Base-by-base conservation (phyloP, 1,140 invertebrate species). In the Pseudomyrmex pallidus region DNA sequence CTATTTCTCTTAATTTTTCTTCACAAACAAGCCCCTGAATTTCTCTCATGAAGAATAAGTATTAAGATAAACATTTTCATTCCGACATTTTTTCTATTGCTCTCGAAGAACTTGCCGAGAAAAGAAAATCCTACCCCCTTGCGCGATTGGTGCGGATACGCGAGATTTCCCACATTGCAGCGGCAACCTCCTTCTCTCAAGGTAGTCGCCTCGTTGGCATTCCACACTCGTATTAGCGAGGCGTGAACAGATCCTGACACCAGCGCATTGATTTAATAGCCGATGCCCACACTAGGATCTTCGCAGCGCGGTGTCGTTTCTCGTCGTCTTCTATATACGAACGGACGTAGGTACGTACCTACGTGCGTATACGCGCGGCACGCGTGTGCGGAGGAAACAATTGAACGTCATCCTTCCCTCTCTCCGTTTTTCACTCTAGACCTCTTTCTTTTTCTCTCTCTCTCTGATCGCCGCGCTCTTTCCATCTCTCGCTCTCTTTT, bases 381-480 rank as follows among this genome's bases (percentile, higher is more conserved):
- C 92, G 92, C 92, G 92, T 93, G 92, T 92, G 92, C 92, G 91
- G 90, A 93, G 93, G 93, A 93, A 94, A 94, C 93, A 93, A 94
- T 93, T 94, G 92, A 92, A 91, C 89, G 78, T 73, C 90, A 86
- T 91, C 90, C 87, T 87, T 87, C 84, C 89, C 87, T 77, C 85
- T 89, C 88, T 82, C 80, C 78, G 78, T 74, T 83, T 89, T 83
- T 85, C 89, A 78, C 84, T 74, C 57, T 48, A 59, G 64, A 48
- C 64, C 74, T 76, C 70, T 84, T 73, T 82, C 57, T 85, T 76
- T 83, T 46, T 56, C 73, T 82, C 44, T 76, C 17, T 57, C 35
- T 15, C 22, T 17, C n/a, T 17, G 67, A 59, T 80, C 82, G 67
- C 76, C 72, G 74, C 61, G 80, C 72, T 86, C 59, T 82, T 44